Evolutionary conservation across 2,888 invertebrate species (phyloP), one percentile per base, ranked within the genome.

Genomic region (Phaedon cochleariae): DNA sequence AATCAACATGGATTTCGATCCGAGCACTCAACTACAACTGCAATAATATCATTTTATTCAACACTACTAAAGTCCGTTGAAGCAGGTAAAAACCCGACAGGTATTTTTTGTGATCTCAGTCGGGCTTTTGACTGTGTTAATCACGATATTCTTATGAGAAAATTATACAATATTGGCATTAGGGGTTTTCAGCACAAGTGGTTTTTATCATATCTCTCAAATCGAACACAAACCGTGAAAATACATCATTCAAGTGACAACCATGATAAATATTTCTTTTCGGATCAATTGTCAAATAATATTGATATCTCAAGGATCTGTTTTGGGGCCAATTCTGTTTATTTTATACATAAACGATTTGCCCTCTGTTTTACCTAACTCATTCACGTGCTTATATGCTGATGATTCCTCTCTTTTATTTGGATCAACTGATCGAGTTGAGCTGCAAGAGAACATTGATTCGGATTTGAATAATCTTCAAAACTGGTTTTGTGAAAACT

Each of bases 1-100:
- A 53, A 20, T 21, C 31, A 34, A 34, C 31, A 34, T 34, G 31
- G 31, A 34, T 34, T 49, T 21, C 49, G 49, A 53, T 53, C 53
- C 9, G 34, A 53, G 17, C 31, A 53, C 34, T 53, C 53, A 29
- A 53, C 53, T 53, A 53, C 31, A 53, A 53, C 53, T 17, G 53
- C 52, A 52, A 52, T 52, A 26, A n/a, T 52, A 3, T 52, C 52
- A 29, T 52, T 52, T 52, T 52, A 52, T 52, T 26, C 22, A 15
- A 52, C 22, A 17, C 52, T 52, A 17, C 52, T 52, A 17, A 26
- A 52, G 15, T 53, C 53, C 21, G 53, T 53, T 17, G 34, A 31
- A 53, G 31, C 29, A 31, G 17, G 29, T 34, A 17, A 53, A 31
- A 53, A 53, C 12, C 34, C 31, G 18, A 53, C 53, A 17, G 53